Base-by-base conservation (phyloP, 2,888 invertebrate genomes). In the Lithophane ornitopus region DNA sequence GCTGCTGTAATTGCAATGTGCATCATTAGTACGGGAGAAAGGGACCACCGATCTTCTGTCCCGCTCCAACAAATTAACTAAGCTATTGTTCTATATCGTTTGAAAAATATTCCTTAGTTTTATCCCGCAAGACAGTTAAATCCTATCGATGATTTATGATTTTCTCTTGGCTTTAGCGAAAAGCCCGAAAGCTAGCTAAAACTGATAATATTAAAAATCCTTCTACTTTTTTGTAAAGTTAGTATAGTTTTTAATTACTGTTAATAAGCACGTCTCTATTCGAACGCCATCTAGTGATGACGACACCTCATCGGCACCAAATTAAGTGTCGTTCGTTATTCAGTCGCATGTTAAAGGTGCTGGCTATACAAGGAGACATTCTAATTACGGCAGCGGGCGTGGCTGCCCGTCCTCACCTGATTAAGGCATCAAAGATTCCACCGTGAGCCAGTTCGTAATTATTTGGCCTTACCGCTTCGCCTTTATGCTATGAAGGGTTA, bases 371-470 rank as follows among this genome's bases (percentile, higher is more conserved):
- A 90, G 92, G 88, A 91, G 92, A 91, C 92, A 90, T 93, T 94
- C 92, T 94, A 95, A 95, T 96, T 95, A 95, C 92, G 90, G 79
- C 82, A 82, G 87, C 79, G 87, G 94, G 95, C 93, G 94, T 93
- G 91, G 90, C 89, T 84, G 82, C 85, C 77, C 84, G 85, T 90
- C 91, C 91, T 92, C 94, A 94, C 93, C 94, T 95, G 94, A 95
- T 95, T 95, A 95, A 94, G 88, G 92, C 93, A 90, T 94, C 94
- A 94, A 94, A 94, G 93, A 93, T 92, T 89, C 89, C 82, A 88
- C 87, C 85, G 87, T 86, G 88, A 92, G 91, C 90, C 89, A 81
- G 89, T 82, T 89, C 90, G 91, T 94, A 94, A 94, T 94, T 93
- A 94, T 94, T 94, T 91, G 92, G 92, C 89, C 88, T 90, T 87